Conservation (phyloP, 2,797 vertebrate genomes). For the Labeo calbasu region DNA sequence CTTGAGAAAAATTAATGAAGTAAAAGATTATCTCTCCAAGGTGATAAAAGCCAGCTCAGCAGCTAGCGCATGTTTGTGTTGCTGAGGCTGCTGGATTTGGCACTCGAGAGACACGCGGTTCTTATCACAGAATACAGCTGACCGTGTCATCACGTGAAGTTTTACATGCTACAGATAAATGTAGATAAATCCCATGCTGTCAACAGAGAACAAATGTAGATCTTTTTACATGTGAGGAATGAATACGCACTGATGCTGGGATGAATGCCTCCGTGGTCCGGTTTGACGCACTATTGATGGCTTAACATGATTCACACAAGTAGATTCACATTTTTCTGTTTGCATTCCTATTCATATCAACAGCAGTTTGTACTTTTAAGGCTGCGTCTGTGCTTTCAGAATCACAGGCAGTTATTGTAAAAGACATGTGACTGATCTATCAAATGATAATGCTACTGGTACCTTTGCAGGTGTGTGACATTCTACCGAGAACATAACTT, state of each 20-base stretch:
- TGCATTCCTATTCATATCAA: background rate
- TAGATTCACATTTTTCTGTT: background rate
- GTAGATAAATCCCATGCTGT: constrained; percentile 20
- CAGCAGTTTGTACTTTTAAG: background rate
- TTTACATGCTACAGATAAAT: constrained; percentile 23
- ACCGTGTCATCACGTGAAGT: constrained; percentile 6
- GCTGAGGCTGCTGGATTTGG: constrained; percentile 13
- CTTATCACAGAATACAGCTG: constrained; percentile 33
- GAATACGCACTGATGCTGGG: background rate
- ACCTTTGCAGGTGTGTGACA: constrained; percentile 16
- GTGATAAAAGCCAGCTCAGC: constrained; percentile 31
- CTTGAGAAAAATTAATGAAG: constrained; percentile 33
- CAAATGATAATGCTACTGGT: background rate
- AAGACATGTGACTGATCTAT: background rate
- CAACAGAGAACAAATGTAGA: background rate
- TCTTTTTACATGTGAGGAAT: background rate
- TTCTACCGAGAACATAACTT: background rate
- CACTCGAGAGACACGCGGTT: background rate
- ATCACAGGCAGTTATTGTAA: background rate
- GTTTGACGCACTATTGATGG: background rate
- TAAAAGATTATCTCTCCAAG: constrained; percentile 31
- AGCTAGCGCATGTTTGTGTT: background rate
- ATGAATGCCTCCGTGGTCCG: background rate
- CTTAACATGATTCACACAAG: constrained; percentile 12
- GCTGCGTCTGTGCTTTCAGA: background rate